Percentiles rank a stretch among this genome's conserved stretches.
Evolutionary conservation across 2,888 invertebrate species (phyloP).

Genomic region (Hirtodrosophila cameraria): DNA sequence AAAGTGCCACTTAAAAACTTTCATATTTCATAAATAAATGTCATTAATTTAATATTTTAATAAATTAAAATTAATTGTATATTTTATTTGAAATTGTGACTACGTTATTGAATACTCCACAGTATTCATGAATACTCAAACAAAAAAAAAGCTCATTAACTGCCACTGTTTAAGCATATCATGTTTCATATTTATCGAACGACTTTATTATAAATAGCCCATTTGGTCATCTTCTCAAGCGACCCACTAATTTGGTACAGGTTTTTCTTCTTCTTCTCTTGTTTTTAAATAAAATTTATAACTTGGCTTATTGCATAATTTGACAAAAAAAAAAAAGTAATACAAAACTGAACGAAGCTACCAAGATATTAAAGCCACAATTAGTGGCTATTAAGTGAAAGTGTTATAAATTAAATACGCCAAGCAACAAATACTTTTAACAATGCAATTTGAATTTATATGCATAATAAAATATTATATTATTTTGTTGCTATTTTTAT

Average conservation of each 20-base stretch:
- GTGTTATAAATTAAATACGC: conserved; percentile 64
- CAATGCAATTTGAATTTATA: conserved; percentile 36
- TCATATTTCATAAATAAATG: no score
- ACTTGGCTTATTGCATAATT: conserved; percentile 43
- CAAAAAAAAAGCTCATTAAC: conserved; percentile 15
- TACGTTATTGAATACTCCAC: conserved; percentile 25
- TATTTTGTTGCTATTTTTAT: conserved; percentile 7
- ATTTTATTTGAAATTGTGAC: conserved; percentile 20
- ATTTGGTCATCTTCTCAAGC: conserved; percentile 34
- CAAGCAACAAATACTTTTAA: conserved; percentile 26
- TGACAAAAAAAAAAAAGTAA: neutral
- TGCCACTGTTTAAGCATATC: conserved; percentile 52
- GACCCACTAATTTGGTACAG: conserved; percentile 52
- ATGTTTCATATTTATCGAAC: conserved; percentile 51
- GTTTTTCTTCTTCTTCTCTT: no score
- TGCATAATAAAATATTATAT: conserved; percentile 36
- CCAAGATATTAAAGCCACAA: conserved; percentile 42
- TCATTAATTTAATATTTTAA: no score
- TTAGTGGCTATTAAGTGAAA: conserved; percentile 72
- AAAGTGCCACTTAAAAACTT: no score
- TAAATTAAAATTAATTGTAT: neutral
- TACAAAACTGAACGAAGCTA: conserved; percentile 2
- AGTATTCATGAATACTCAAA: conserved; percentile 24
- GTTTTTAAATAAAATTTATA: conserved; percentile 42
- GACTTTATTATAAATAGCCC: conserved; percentile 44